A percentile compares a stretch with the other conserved stretches of the same genome.
phyloP scores from a whole-genome alignment of 2,888 invertebrate species.

The Pomacea canaliculata region DNA sequence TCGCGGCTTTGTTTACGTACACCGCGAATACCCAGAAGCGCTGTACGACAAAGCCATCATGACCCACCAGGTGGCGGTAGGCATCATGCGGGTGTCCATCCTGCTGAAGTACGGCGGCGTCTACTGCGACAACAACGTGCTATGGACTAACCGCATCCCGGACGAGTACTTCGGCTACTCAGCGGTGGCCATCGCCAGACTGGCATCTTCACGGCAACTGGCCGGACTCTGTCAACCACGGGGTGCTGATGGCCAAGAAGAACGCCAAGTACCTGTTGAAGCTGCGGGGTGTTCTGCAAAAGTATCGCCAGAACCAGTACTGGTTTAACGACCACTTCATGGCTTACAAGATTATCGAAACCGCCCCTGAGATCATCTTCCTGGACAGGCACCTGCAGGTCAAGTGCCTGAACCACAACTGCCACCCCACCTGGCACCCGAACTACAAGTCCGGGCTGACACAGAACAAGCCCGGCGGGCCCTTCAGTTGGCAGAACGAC shows the following conservation, averaged over 20 bases:
- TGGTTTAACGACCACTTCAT: constrained; percentile 42
- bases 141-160: constrained; percentile 39
- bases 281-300: constrained; percentile 32
- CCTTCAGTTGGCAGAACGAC: constrained; percentile 39
- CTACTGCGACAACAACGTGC: constrained; percentile 35
- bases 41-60: constrained; percentile 35
- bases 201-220: constrained; percentile 39
- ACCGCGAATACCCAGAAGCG: constrained; percentile 39
- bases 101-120: constrained; percentile 43
- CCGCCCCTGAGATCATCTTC: constrained; percentile 28
- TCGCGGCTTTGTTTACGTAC: constrained; percentile 37
- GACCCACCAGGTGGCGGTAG: constrained; percentile 37
- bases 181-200: constrained; percentile 38
- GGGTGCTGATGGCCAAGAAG: constrained; percentile 37
- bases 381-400: constrained; percentile 40
- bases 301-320: constrained; percentile 30
- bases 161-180: constrained; percentile 35
- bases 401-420: constrained; percentile 39
- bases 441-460: constrained; percentile 31
- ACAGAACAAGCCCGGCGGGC: constrained; percentile 36
- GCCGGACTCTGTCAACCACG: constrained; percentile 42
- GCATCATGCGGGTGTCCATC: constrained; percentile 38
- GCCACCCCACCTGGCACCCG: constrained; percentile 41
- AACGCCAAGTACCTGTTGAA: constrained; percentile 36
- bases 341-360: constrained; percentile 36